Base-by-base conservation (phyloP, 2,888 invertebrate species). In the Ophion ellenae region DNA sequence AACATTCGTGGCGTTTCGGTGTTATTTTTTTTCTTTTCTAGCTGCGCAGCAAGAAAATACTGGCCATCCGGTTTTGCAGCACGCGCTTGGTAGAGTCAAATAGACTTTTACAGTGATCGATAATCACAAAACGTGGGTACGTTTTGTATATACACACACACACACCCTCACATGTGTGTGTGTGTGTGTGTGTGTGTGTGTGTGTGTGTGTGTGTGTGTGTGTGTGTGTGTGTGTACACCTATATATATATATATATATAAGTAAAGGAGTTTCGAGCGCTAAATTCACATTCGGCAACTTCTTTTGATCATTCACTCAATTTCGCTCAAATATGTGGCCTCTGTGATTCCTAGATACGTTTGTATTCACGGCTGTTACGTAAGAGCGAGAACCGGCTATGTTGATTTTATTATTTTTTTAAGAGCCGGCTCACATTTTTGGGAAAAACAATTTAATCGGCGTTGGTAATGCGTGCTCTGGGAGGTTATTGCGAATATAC, bases 31-130 rank as follows among this genome's bases (percentile, higher is more conserved):
- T 32, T 47, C 36, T 61, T 71, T 20, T 20, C 14, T 69, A 64
- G 28, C 63, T 45, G 69, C 67, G 76, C 40, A 70, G 76, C 61
- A 24, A 83, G 74, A 73, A 83, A 81, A 81, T 81, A 69, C 77
- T 77, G 57, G 84, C 40, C 81, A 28, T 67, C 59, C 40, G 61
- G 66, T 66, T 67, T 71, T 24, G 81, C 57, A 45, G 71, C 67
- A 70, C 77, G 64, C 73, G 57, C 57, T 59, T 76, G 40, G 32
- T 11, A 47, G 17, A 66, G 57, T 53, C 53, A 32, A 17, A 57
- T 28, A 59, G 71, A n/a, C 53, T 70, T 69, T 64, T 17, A 45
- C 36, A 57, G 57, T 76, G 32, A 57, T n/a, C 4, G 2, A 84
- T 32, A 32, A 32, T 32, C 32, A 32, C 32, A 32, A 32, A 32